Evolutionary conservation across 37 sponge, comb jelly and placozoan genomes (phyloP), one percentile per base, ranked within the genome.

Genomic region (Agelas oroides): DNA sequence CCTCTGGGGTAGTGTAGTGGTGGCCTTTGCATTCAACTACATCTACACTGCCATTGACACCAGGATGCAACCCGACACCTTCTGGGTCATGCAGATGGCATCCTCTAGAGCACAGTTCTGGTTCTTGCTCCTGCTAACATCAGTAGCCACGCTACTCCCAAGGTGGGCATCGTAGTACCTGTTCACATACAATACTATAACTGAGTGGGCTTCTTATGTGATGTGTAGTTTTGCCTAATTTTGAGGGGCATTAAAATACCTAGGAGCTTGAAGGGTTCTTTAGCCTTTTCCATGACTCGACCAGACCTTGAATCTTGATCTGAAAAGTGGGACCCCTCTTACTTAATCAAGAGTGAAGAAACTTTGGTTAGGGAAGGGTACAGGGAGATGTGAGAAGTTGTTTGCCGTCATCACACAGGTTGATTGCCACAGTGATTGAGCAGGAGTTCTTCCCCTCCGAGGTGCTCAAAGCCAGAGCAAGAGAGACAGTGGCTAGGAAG

Each of bases 31-130:
- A 52, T 86, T 84, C 88, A 89, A 84, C 71, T 78, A 77, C 53
- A 58, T 86, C 53, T 93, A 93, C 86, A 66, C 59, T 53, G 94
- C 86, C 53, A 75, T 93, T n/a, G 70, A 82, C 76, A 65, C 77
- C 1, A 24, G 59, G 32, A 3, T 46, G 46, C 94, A 85, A 59
- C 57, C 27, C 27, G 25, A 76, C 28, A 79, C 79, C 2, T 83
- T 86, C 62, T 89, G 71, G 71, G 77, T 93, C 27, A 75, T 93
- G 83, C 62, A 81, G 60, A 28, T 33, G 19, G 70, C 77, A 37
- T 54, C 81, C 23, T 33, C 75, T 2, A 53, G 76, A 20, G 68
- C 81, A 20, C 16, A 58, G 30, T 93, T 89, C 75, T 93, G 94
- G 94, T 81, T 89, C 59, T 31, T 83, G n/a, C 55, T 85, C 18